Evolutionary conservation across 2,113 vertebrate species (phyloP), one percentile per base, ranked within the genome.

Genomic region (Pygoscelis antarcticus): DNA sequence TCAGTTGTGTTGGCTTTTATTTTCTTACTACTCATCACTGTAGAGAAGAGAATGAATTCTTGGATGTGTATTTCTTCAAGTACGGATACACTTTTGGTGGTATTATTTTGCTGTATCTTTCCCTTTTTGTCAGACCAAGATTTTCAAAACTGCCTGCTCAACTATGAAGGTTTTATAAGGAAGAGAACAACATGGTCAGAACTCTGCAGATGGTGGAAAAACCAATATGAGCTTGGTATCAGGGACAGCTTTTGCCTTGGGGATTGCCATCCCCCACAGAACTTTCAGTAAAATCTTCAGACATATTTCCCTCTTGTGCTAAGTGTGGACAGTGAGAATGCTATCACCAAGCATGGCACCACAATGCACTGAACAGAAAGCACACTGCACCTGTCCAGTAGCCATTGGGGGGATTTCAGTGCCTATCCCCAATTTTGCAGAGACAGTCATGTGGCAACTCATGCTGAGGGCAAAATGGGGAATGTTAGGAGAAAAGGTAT

Each of bases 211-310:
- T 52, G 47, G 69, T 71, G 11, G 77, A 32, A 94, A 92, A 95
- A 11, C 0, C 65, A 82, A 30, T 82, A 78, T 29, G 75, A 82
- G 82, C 26, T 61, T 68, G 55, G 26, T 47, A 51, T 27, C 2
- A 16, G 72, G 55, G 61, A 75, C 26, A 87, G n/a, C 29, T 89
- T 46, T 88, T 81, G 64, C 80, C 80, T 51, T 88, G 83, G 38
- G 64, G 49, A 74, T n/a, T 83, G 26, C 21, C 30, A 69, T 20
- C 6, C 69, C 30, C 70, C 30, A 17, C 16, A 85, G 84, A 89
- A 66, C 32, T 90, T 83, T 92, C 76, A 74, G 34, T 77, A 74
- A 95, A 62, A 70, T 64, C 46, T 83, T 94, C 49, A 83, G 62
- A 71, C 12, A 3, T 64, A 83, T 95, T 90, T 94, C 75, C 70